Evolutionary conservation across 2,113 vertebrate genomes (phyloP).

Genomic region (Zootoca vivipara): DNA sequence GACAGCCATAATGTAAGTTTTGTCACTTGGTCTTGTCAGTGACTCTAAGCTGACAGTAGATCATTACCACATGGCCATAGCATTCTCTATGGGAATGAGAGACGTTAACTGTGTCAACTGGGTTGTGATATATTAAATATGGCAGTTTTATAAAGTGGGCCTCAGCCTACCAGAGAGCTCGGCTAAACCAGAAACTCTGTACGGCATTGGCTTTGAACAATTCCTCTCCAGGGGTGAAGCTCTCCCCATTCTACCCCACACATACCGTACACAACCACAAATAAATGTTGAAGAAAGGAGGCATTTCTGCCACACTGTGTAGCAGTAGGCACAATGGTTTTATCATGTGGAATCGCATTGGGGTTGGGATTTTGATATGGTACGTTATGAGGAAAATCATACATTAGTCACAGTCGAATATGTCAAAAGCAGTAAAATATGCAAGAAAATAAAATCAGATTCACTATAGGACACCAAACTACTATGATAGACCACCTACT

Average conservation of each 20-base stretch:
- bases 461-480: neutral
- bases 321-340: neutral
- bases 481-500: constrained; percentile 6
- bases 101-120: neutral
- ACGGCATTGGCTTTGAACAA: constrained; percentile 19
- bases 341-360: neutral
- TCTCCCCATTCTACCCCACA: neutral
- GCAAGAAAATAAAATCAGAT: constrained; percentile 24
- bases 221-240: fast-evolving
- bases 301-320: neutral
- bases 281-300: neutral
- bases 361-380: neutral
- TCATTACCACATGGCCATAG: neutral
- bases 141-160: constrained; percentile 18
- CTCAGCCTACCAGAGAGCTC: neutral
- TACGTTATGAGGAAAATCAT: constrained; percentile 35
- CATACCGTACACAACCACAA: neutral
- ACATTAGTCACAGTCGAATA: constrained; percentile 41
- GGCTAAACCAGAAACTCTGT: constrained; percentile 18
- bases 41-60: constrained; percentile 31
- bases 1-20: neutral
- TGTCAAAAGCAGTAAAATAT: constrained; percentile 37
- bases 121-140: neutral
- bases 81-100: constrained; percentile 7
- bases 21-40: constrained; percentile 43